Percentiles rank a stretch among this genome's conserved stretches.
Conservation (phyloP, 2,797 vertebrate genomes). For the Thripadectes ignobilis region DNA sequence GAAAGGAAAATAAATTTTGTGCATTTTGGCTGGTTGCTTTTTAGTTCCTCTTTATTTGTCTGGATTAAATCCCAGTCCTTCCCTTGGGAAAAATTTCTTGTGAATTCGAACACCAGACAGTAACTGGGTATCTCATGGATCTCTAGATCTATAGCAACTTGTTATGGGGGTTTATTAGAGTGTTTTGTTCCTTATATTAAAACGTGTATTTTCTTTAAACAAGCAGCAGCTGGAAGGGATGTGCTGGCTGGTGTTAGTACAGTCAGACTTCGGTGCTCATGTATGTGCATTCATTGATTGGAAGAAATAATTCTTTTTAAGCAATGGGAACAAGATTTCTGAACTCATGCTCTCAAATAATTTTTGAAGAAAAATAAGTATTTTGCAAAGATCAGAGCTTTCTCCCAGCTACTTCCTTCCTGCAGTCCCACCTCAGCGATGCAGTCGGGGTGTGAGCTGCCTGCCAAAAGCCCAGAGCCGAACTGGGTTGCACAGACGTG, state of each 20-base stretch:
- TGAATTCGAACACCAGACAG: not conserved
- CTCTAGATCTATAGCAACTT: not conserved
- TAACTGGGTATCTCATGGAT: not conserved
- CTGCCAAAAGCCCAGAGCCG: not conserved
- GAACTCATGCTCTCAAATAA: not conserved
- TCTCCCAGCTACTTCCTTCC: not conserved
- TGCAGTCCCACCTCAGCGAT: fast-evolving
- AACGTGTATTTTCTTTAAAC: not conserved
- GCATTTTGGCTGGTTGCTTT: not conserved
- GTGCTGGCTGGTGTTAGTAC: not conserved
- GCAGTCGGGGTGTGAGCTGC: not conserved
- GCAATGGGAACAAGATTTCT: not conserved
- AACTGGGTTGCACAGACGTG: fast-evolving
- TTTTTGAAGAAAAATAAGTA: not conserved
- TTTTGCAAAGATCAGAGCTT: not conserved
- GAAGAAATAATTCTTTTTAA: not conserved
- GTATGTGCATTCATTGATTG: not conserved
- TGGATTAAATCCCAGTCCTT: not conserved
- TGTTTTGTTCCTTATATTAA: not conserved
- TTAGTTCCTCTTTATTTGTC: not conserved
- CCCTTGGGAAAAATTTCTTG: not conserved
- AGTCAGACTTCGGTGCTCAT: not conserved
- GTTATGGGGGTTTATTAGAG: not conserved
- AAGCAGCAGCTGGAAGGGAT: not conserved
- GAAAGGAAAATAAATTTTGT: not conserved